Base-by-base conservation (phyloP, 1,140 invertebrate genomes). In the Cheumatopsyche charites region DNA sequence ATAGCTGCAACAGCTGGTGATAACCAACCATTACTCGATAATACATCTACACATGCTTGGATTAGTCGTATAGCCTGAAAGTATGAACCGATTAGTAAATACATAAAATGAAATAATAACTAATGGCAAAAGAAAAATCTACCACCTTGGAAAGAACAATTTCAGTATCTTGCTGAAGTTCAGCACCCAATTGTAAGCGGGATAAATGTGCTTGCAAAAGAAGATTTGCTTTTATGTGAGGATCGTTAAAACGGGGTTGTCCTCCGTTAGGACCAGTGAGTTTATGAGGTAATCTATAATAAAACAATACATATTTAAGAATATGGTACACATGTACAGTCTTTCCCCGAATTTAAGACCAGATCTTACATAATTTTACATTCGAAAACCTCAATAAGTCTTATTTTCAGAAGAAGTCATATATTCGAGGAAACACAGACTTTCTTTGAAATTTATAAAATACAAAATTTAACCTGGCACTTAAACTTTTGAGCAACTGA, bases 41-140 rank as follows among this genome's bases (percentile, higher is more conserved):
- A 85, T 21, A 99, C 98, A 86, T 99, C 98, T 13, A 99, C 98
- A 82, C 97, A 99, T 9, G 98, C 98, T 83, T 99, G 97, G 78
- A 99, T 98, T 45, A 99, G 83, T 3, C 97, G 84, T 17, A 94
- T 91, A 0, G 92, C 91, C 86, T 84, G 79, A 13, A 70, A 74
- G n/a, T 21, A 52, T 29, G 42, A 43, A 71, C 43, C 21, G 4
- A 23, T 29, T 45, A 21, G 45, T n/a, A 15, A 21, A 21, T 61
- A 2, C 3, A 23, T 21, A 61, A 6, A 36, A 7, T 63, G 3
- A 26, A 61, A 4, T 21, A 61, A 23, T 3, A 21, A 61, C 21
- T 36, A 4, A 9, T 36, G 3, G 9, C 29, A 36, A 36, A 4
- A 4, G 29, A 9, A 36, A 4, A 36, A 4, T 36, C 9, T n/a